Base-by-base conservation (phyloP, 2,797 vertebrate species). In the Rhinella marina region DNA sequence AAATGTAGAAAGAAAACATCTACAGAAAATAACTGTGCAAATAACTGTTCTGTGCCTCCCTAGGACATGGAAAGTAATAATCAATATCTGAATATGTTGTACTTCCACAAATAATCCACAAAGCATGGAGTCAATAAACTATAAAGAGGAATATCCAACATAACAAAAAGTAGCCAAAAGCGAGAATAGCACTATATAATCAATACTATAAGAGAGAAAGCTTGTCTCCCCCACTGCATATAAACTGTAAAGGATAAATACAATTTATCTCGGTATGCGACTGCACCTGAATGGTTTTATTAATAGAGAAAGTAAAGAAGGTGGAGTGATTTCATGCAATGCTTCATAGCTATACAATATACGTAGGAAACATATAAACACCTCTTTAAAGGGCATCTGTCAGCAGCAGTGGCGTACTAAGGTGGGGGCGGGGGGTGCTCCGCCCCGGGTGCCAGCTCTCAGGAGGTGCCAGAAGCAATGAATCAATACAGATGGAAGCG, bases 11-110 rank as follows among this genome's bases (percentile, higher is more conserved):
- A 25, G 41, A 41, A 52, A 52, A 10, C 70, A 41, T 73, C 70
- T 73, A 21, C 70, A 73, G 50, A 52, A 77, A 77, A 54, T 77
- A 77, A 77, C 50, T 25, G 23, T 19, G 48, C 75, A 77, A 77
- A 54, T 77, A 77, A 77, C n/a, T 25, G 23, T 19, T 23, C 75
- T 8, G 75, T 13, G 54, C 54, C 75, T 77, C 75, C 75, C 23
- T 14, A 54, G 75, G 75, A 25, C 50, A 54, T 25, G 23, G 23
- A 50, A 77, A 54, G 75, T 54, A 77, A 77, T 77, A 77, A 54
- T 77, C 75, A 77, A 77, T 77, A 77, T 77, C 11, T n/a, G 75
- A 54, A 77, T 54, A 77, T 77, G 50, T 77, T 77, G 12, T 77
- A n/a, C 48, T 50, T 25, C 13, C 75, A 77, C 75, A 54, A 77